These are phyloP conservation scores for Dexiosoma caninum DNA, from an alignment of 2,888 invertebrate genomes.

Conservation along the genomic window DNA sequence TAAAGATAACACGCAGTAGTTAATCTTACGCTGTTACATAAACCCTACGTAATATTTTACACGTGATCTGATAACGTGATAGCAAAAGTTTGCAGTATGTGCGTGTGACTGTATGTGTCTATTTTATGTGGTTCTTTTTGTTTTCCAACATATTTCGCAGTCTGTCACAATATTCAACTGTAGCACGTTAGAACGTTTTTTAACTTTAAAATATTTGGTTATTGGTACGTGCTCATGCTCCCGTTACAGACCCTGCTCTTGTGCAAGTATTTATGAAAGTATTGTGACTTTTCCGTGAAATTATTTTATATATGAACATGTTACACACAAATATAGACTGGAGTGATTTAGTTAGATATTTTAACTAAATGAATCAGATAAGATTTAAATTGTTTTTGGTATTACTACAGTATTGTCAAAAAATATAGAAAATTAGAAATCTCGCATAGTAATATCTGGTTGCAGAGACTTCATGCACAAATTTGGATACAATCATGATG, in stretches of 20 bases:
- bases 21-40: slow-evolving; percentile 18
- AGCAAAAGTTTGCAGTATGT: slow-evolving; percentile 54
- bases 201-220: neutral
- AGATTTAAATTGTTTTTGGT: too few relatives aligned
- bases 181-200: neutral
- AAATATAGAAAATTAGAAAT: too few relatives aligned
- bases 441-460: too few relatives aligned
- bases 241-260: too few relatives aligned
- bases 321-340: too few relatives aligned
- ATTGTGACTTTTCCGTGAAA: neutral
- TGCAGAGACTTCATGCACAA: too few relatives aligned
- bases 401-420: too few relatives aligned
- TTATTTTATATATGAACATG: too few relatives aligned
- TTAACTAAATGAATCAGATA: too few relatives aligned
- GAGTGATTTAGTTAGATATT: too few relatives aligned
- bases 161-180: neutral
- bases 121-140: neutral
- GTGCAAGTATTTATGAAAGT: neutral
- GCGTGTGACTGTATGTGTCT: neutral
- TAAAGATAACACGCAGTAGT: neutral
- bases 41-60: slow-evolving; percentile 50
- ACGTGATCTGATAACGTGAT: slow-evolving; percentile 66
- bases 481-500: too few relatives aligned
- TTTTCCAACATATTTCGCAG: slow-evolving; percentile 15
- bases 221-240: neutral